phyloP scores from a whole-genome alignment of 2,113 vertebrate species.

The Varanus komodoensis region DNA sequence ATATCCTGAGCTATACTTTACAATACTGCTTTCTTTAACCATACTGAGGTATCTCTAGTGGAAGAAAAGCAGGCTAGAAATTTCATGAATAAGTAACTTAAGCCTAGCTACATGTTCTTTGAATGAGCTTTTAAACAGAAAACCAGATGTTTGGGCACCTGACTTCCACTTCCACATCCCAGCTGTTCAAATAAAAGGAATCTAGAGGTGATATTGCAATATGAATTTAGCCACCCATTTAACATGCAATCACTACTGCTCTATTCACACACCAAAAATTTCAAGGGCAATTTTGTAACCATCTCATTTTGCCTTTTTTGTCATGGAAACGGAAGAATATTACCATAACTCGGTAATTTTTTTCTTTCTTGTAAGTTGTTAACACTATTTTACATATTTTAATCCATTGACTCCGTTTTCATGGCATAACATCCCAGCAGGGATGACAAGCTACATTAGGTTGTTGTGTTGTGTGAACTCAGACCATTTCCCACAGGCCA shows the following conservation, averaged over 20 bases:
- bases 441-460: no score
- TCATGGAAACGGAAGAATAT: background rate
- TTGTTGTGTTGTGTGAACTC: no score
- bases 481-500: no score
- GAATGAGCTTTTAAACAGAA: background rate
- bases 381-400: background rate
- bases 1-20: background rate
- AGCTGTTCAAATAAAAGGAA: background rate
- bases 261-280: background rate
- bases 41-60: background rate
- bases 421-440: no score
- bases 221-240: background rate
- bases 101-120: background rate
- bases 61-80: background rate
- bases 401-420: background rate
- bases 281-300: background rate
- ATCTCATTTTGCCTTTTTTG: background rate
- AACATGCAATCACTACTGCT: background rate
- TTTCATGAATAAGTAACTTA: background rate
- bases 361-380: background rate
- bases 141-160: background rate
- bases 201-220: background rate
- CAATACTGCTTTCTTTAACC: background rate
- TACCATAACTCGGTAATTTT: background rate
- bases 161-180: background rate